These are phyloP conservation scores for Nineta flava DNA, from an alignment of 2,888 invertebrate species.

Conservation along the genomic window DNA sequence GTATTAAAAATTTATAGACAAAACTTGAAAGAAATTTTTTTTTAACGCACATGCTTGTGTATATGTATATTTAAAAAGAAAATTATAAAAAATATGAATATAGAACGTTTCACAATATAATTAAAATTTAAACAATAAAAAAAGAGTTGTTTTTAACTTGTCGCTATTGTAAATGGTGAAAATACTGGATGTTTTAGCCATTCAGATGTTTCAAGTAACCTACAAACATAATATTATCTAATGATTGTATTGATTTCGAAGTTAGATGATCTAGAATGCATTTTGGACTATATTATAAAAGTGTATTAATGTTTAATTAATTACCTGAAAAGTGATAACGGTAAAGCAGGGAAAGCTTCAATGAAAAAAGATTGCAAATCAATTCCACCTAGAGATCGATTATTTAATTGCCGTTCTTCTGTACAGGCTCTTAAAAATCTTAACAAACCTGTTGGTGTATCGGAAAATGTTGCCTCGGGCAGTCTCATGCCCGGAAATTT, in stretches of 20 bases:
- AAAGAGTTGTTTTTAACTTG: background rate
- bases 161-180: slow-evolving; percentile 15
- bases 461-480: slow-evolving; percentile 14
- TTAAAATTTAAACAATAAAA: background rate
- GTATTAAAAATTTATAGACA: too few relatives aligned
- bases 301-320: background rate
- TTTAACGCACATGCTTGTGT: too few relatives aligned
- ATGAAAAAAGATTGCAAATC: slow-evolving; percentile 20
- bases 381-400: slow-evolving; percentile 9
- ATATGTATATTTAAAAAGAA: too few relatives aligned
- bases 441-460: slow-evolving; percentile 24
- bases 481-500: slow-evolving; percentile 18
- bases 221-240: background rate
- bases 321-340: slow-evolving; percentile 20
- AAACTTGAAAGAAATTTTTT: too few relatives aligned
- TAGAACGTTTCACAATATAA: too few relatives aligned
- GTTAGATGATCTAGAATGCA: too few relatives aligned
- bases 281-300: too few relatives aligned
- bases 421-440: slow-evolving; percentile 19
- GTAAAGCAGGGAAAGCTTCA: slow-evolving; percentile 22
- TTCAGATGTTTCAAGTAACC: slow-evolving; percentile 23
- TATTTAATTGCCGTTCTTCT: slow-evolving; percentile 7
- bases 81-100: too few relatives aligned
- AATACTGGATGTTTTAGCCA: slow-evolving; percentile 23
- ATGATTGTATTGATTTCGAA: background rate